Evolutionary conservation across 2,113 vertebrate species (phyloP), one percentile per base, ranked within the genome.

Genomic region (Shinisaurus crocodilurus): DNA sequence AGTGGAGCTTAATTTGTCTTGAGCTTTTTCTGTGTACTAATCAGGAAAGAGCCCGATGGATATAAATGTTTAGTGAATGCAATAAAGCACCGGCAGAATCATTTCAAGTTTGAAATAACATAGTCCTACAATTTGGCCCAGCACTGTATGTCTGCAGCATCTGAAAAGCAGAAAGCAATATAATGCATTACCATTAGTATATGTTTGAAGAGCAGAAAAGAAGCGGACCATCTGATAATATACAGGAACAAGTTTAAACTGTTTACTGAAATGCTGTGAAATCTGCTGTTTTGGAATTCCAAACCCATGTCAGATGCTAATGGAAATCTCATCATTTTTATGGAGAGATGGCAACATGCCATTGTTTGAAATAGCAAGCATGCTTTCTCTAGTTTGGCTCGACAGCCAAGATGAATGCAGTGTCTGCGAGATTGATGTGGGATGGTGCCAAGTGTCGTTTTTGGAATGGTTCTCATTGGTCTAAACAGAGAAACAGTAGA

Each of bases 271-370:
- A 94, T 23, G 88, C 95, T 90, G 92, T 92, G 95, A 95, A 91
- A 92, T 57, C 93, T 93, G 92, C 5, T 43, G 90, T 93, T 92
- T 79, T 87, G 85, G 50, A 84, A 67, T 90, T 92, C 89, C 95
- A 95, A 94, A 96, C 82, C 94, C 90, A 72, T 93, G 96, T 96
- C 97, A 96, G 94, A 96, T 96, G 97, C 95, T 95, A 95, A 96
- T 96, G 96, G 96, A 95, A 96, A 91, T 93, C 95, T 89, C 27
- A 15, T 95, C 0, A 32, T 91, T 93, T 90, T 96, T 79, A 96
- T 97, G 20, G 80, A 77, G 67, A 48, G 91, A 90, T 95, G 96
- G 96, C 97, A 92, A 45, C 0, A 1, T 85, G 95, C 96, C 96
- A 93, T 95, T 37, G 92, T 85, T 92, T 94, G 67, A 90, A 96